These are phyloP conservation scores for Uloborus diversus DNA, from an alignment of 1,140 invertebrate genomes.

Conservation along the genomic window DNA sequence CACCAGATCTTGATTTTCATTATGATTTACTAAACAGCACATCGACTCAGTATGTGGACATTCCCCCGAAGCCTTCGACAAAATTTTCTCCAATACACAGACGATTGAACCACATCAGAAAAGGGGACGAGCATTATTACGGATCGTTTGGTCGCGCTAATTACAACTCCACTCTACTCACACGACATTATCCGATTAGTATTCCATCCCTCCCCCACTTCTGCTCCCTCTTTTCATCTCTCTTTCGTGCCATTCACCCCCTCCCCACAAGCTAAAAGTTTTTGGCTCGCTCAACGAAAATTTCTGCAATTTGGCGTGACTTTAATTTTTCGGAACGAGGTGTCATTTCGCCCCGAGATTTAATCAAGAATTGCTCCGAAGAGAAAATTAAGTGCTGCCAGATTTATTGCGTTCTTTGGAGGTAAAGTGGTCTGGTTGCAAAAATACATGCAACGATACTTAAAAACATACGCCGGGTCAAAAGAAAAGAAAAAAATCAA, in stretches of 20 bases:
- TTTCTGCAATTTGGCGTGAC: constrained; percentile 53
- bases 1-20: too few relatives aligned
- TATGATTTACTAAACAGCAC: too few relatives aligned
- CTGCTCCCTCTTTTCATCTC: constrained; percentile 15
- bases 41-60: constrained; percentile 26
- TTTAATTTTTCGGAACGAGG: constrained; percentile 56
- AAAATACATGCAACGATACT: not conserved
- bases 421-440: not conserved
- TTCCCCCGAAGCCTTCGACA: not conserved
- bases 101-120: constrained; percentile 51
- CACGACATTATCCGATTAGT: constrained; percentile 56
- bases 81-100: constrained; percentile 54
- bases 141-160: constrained; percentile 53
- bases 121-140: constrained; percentile 55
- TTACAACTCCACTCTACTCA: constrained; percentile 54
- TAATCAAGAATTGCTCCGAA: constrained; percentile 49
- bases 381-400: constrained; percentile 49
- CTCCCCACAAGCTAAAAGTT: constrained; percentile 30
- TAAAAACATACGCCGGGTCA: too few relatives aligned
- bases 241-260: not conserved
- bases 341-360: constrained; percentile 51
- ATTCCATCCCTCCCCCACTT: constrained; percentile 13
- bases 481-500: too few relatives aligned
- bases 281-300: constrained; percentile 55
- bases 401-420: constrained; percentile 3